These are phyloP conservation scores for Zaprionus lineosus DNA, from an alignment of 2,888 invertebrate species.

Conservation along the genomic window DNA sequence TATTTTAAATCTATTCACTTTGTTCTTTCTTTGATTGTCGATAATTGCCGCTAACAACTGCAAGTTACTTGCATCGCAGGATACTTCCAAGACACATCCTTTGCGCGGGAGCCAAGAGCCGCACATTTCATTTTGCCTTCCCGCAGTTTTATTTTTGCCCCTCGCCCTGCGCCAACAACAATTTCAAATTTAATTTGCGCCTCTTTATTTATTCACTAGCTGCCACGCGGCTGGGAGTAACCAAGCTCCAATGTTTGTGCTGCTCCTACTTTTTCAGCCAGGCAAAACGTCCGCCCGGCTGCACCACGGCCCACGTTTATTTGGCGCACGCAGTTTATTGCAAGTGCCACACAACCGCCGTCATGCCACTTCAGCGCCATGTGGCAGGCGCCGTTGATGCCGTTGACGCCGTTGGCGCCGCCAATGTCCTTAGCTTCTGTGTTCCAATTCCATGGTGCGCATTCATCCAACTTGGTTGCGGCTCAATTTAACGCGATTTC, in stretches of 20 bases:
- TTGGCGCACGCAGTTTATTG: slow-evolving; percentile 32
- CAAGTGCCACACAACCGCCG: slow-evolving; percentile 27
- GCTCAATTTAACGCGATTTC: slow-evolving; percentile 52
- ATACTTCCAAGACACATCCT: too few relatives aligned
- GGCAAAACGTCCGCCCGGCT: background rate
- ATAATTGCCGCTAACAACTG: slow-evolving; percentile 28
- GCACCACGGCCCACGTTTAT: slow-evolving; percentile 1
- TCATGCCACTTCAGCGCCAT: slow-evolving; percentile 34
- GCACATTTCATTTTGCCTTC: background rate
- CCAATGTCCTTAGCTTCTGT: background rate
- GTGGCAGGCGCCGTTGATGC: slow-evolving; percentile 25
- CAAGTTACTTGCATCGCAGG: too few relatives aligned
- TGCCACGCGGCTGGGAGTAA: slow-evolving; percentile 3
- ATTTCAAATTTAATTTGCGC: slow-evolving; percentile 68
- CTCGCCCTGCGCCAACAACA: slow-evolving; percentile 22
- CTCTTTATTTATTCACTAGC: slow-evolving; percentile 65
- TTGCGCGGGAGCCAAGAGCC: too few relatives aligned
- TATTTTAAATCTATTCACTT: slow-evolving; percentile 37
- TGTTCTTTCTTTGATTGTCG: slow-evolving; percentile 23
- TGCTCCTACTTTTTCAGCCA: slow-evolving; percentile 2
- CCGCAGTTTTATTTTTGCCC: background rate
- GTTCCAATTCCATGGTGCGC: background rate
- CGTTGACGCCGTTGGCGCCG: background rate
- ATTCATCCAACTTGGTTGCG: slow-evolving; percentile 24
- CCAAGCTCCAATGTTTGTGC: background rate